A percentile compares a stretch with the other conserved stretches of the same genome.
These are phyloP conservation scores for Agapostemon virescens DNA, from an alignment of 2,888 invertebrate genomes.

Conservation along the genomic window DNA sequence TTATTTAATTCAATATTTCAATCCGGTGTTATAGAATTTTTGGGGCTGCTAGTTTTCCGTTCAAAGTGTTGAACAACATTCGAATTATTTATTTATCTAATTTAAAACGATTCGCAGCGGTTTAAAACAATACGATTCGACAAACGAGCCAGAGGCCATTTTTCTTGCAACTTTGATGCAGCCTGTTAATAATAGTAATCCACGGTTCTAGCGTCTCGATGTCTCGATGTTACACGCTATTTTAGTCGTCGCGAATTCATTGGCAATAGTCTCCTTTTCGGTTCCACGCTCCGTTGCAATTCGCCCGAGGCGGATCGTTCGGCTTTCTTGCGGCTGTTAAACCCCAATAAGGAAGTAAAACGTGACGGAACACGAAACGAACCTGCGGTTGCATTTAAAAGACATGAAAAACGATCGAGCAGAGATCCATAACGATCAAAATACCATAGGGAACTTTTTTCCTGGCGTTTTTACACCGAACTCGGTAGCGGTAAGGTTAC, in stretches of 20 bases:
- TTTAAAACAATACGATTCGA: background rate
- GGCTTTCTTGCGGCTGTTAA: background rate
- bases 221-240: conserved; percentile 41
- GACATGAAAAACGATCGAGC: conserved; percentile 6
- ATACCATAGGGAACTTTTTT: background rate
- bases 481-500: background rate
- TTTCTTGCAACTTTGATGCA: conserved; percentile 28
- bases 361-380: conserved; percentile 11
- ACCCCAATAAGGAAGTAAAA: conserved; percentile 18
- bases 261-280: conserved; percentile 28
- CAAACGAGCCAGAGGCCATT: background rate
- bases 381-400: background rate
- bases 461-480: background rate
- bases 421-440: background rate
- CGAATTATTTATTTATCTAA: background rate
- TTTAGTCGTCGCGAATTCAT: conserved; percentile 23
- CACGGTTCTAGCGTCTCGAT: conserved; percentile 16
- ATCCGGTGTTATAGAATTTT: too few relatives aligned
- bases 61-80: too few relatives aligned
- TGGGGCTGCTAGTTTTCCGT: too few relatives aligned
- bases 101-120: background rate
- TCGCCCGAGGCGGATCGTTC: background rate
- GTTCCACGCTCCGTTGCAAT: conserved; percentile 2
- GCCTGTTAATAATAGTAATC: conserved; percentile 46
- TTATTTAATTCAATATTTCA: too few relatives aligned